These are phyloP conservation scores for Rhinoptilus africanus DNA, from an alignment of 2,113 vertebrate species.

Conservation along the genomic window DNA sequence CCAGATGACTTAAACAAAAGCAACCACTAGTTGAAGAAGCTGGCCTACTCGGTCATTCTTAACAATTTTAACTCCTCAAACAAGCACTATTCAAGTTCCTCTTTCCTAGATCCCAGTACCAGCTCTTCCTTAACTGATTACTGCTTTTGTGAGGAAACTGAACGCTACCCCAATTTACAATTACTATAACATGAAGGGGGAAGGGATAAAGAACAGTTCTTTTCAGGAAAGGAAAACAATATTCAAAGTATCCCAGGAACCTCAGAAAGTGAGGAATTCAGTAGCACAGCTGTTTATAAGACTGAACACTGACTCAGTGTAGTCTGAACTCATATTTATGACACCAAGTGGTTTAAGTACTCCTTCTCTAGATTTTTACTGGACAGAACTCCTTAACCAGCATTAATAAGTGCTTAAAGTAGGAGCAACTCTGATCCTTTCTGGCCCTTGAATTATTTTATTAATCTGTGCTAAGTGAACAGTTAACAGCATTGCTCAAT, in stretches of 20 bases:
- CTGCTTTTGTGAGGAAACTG: not conserved
- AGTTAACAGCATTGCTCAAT: not conserved
- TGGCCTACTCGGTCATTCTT: not conserved
- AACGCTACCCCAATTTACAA: not conserved
- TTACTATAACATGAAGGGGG: not conserved
- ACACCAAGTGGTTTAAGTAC: not conserved
- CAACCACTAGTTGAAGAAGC: not conserved
- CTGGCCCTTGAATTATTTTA: not conserved
- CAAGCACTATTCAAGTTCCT: not conserved
- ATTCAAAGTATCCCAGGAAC: not conserved
- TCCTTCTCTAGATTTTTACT: not conserved
- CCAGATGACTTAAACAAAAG: not conserved
- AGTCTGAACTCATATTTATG: not conserved
- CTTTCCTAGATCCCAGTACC: not conserved
- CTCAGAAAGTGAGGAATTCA: not conserved
- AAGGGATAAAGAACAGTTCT: not conserved
- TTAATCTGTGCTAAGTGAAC: not conserved
- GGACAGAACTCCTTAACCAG: not conserved
- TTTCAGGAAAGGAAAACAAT: not conserved
- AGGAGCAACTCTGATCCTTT: not conserved
- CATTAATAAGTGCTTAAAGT: not conserved
- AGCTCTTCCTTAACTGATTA: not conserved
- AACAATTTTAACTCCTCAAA: not conserved
- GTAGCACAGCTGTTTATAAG: not conserved
- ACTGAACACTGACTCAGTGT: not conserved